Base-by-base conservation (phyloP, 2,888 invertebrate species). In the Sepiola atlantica region DNA sequence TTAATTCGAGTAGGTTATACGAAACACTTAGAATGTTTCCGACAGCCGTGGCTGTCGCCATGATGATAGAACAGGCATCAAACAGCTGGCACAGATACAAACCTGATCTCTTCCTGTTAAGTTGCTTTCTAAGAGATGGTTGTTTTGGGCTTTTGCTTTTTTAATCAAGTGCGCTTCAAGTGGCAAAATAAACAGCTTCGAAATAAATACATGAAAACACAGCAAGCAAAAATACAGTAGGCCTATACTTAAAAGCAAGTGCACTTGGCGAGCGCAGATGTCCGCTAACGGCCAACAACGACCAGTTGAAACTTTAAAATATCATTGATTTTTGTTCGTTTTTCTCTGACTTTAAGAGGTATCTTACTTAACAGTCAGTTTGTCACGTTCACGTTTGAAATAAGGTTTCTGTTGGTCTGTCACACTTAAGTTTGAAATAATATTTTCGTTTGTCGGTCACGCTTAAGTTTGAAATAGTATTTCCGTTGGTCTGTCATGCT, bases 11-110 rank as follows among this genome's bases (percentile, higher is more conserved):
- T n/a, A 32, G 77, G 0, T 77, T n/a, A 77, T 77, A 77, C n/a
- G n/a, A 77, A 77, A 77, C 77, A 77, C 77, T 77, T 77, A 77
- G 77, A 45, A 32, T n/a, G 16, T 16, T 77, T 77, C 77, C 77
- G 77, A 77, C 77, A 77, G n/a, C n/a, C 77, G n/a, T 77, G 77
- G 77, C 77, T 77, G 77, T 77, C 32, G 77, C n/a, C 32, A n/a
- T 77, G 77, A 77, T 77, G 77, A 77, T 77, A 77, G 77, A 77
- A 77, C 77, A 45, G 8, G 16, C 4, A 16, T 4, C 77, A 32
- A 18, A 77, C 77, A 77, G 77, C 77, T 77, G 77, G 77, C 32
- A 32, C n/a, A 77, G n/a, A 77, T 77, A 77, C 77, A 77, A n/a
- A 77, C 12, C 32, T 77, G n/a, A 77, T 77, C 45, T 77, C n/a